Conservation (phyloP, 2,797 vertebrate genomes). For the Sciurus carolinensis region DNA sequence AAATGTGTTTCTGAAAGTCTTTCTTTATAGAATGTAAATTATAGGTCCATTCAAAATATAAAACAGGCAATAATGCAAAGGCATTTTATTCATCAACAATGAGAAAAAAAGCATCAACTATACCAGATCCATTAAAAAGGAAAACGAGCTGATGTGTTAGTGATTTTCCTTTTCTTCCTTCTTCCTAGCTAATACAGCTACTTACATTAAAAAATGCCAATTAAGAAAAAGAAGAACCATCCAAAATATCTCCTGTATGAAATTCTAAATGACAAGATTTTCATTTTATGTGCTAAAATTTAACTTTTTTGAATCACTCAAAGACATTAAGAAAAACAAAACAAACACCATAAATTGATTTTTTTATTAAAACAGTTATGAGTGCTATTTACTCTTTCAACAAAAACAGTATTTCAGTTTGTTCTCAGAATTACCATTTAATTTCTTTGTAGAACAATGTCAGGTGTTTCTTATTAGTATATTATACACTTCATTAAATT, state of each 20-base stretch:
- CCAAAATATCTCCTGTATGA: constrained; percentile 19
- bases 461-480: neutral
- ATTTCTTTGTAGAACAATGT: constrained; percentile 18
- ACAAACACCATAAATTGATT: neutral
- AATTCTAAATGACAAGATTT: constrained; percentile 60
- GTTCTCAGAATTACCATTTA: neutral
- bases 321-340: constrained; percentile 35
- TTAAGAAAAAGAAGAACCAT: constrained; percentile 27
- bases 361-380: constrained; percentile 18
- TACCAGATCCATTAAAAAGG: constrained; percentile 33
- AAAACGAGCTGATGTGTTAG: constrained; percentile 56
- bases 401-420: neutral
- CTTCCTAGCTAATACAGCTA: constrained; percentile 42
- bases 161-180: neutral
- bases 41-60: constrained; percentile 63
- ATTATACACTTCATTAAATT: neutral
- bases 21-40: constrained; percentile 72
- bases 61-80: constrained; percentile 28
- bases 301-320: constrained; percentile 23
- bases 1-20: constrained; percentile 58
- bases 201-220: constrained; percentile 46
- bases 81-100: constrained; percentile 49
- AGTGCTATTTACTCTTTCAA: neutral
- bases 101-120: constrained; percentile 38
- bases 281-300: constrained; percentile 40